Evolutionary conservation across 2,113 vertebrate species (phyloP), one percentile per base, ranked within the genome.

Genomic region (Oreochromis aureus): DNA sequence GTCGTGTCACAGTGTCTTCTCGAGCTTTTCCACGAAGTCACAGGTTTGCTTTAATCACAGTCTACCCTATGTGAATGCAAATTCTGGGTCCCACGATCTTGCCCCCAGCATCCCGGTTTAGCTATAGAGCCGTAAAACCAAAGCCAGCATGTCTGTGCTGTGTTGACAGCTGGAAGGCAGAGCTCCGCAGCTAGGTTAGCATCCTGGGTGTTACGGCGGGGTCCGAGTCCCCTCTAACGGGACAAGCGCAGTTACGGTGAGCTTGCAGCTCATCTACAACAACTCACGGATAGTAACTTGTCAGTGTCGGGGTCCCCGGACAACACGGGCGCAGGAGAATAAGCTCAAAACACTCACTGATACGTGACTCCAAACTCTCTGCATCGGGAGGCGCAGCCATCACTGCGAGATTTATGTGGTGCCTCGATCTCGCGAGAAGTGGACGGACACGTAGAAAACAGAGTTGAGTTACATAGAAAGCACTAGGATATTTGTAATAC

Each of bases 291-390:
- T 4, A 2, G 27, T 6, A 3, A 22, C 2, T 4, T 2, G 10
- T 4, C 9, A 4, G 6, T 13, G 71, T 5, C 39, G 0, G 7
- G 19, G 5, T 24, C 10, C 12, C 7, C 24, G 2, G 19, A 2
- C 22, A 4, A 10, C n/a, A 19, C 2, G 2, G 36, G 19, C 54
- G 10, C 24, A 5, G 51, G 6, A 2, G 10, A 66, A 71, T 56
- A 87, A 82, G 94, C 93, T 90, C 83, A 58, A 94, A 95, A 96
- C 95, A 98, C 98, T 99, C 96, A 99, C 98, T 99, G 95, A 99
- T 98, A 93, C 96, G 96, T 92, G 97, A 97, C 96, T 99, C 98
- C 96, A 99, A 96, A 94, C 97, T 98, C 96, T 98, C 98, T 87
- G 97, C 95, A 88, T 98, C 98, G 93, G 98, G 97, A 92, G 94